Evolutionary conservation across 1,140 invertebrate genomes (phyloP), one percentile per base, ranked within the genome.

Genomic region (Anastatus disparis): DNA sequence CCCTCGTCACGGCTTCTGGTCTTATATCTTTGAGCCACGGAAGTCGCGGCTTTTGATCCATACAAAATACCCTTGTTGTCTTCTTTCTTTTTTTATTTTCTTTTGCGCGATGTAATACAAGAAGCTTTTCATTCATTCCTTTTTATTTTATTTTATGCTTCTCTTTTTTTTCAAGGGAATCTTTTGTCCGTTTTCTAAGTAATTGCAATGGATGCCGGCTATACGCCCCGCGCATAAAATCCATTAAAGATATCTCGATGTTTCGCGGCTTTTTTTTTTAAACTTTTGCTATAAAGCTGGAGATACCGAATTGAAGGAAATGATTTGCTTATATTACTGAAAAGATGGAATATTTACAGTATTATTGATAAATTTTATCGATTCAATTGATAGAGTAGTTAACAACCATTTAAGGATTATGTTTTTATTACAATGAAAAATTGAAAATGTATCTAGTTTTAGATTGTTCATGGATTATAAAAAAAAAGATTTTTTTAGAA

Each of bases 161-260:
- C 48, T 4, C n/a, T 12, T 24, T 52, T 35, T 35, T 4, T 35
- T 35, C 31, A n/a, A n/a, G n/a, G n/a, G n/a, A n/a, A n/a, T n/a
- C n/a, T n/a, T 72, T 74, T 80, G 77, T 81, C 76, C 68, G 77
- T n/a, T 73, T 74, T 71, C 66, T 76, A 76, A 80, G 75, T 78
- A 80, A 81, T 78, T 79, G 77, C 67, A 22, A 15, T 17, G 27
- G 13, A 55, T 56, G 31, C n/a, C 24, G 29, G 44, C 66, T 71
- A 67, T 48, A 62, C 67, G 13, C 56, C 42, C 48, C 42, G 56
- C 59, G 48, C 78, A 76, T 77, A 74, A 82, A 82, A 82, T 81
- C 78, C 78, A 81, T 81, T 80, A 79, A 64, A 70, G n/a, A n/a
- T n/a, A n/a, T n/a, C 70, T 40, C 76, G 77, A 71, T 40, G 12